These are phyloP conservation scores for Geococcyx californianus DNA, from an alignment of 2,113 vertebrate genomes.

Conservation along the genomic window DNA sequence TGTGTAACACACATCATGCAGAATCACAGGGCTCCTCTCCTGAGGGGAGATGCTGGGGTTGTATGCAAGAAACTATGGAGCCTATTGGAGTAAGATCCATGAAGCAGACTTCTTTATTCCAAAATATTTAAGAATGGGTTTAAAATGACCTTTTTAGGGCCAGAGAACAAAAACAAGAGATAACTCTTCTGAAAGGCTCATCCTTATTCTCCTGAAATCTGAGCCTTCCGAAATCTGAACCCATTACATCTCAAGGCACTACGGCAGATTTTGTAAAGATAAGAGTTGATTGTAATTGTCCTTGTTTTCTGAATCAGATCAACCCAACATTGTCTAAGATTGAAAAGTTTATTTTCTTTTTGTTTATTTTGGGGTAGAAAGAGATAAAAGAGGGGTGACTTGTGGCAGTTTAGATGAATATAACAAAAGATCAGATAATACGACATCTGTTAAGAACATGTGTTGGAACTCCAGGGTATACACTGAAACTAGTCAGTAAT, in stretches of 20 bases:
- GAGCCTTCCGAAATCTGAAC: background rate
- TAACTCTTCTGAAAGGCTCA: background rate
- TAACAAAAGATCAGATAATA: constrained; percentile 72
- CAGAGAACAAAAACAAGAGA: background rate
- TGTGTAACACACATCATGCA: background rate
- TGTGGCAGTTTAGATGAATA: constrained; percentile 69
- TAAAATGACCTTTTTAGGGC: background rate
- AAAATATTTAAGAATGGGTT: background rate
- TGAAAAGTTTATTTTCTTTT: constrained; percentile 54
- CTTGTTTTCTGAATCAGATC: constrained; percentile 38
- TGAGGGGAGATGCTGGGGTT: background rate
- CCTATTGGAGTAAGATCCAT: background rate
- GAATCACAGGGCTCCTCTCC: background rate
- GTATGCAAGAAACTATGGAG: background rate
- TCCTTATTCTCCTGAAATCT: background rate
- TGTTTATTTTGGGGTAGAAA: constrained; percentile 62
- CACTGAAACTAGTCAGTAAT: constrained; percentile 65
- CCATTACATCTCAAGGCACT: background rate
- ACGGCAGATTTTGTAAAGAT: background rate
- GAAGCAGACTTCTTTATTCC: background rate
- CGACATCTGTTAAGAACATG: constrained; percentile 79
- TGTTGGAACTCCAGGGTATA: constrained; percentile 70
- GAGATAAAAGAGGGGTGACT: constrained; percentile 28
- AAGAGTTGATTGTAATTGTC: constrained; percentile 12
- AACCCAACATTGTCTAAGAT: background rate